Conservation (phyloP, 53 echinoderm and acorn worm species). For the Pentamera pediparva region DNA sequence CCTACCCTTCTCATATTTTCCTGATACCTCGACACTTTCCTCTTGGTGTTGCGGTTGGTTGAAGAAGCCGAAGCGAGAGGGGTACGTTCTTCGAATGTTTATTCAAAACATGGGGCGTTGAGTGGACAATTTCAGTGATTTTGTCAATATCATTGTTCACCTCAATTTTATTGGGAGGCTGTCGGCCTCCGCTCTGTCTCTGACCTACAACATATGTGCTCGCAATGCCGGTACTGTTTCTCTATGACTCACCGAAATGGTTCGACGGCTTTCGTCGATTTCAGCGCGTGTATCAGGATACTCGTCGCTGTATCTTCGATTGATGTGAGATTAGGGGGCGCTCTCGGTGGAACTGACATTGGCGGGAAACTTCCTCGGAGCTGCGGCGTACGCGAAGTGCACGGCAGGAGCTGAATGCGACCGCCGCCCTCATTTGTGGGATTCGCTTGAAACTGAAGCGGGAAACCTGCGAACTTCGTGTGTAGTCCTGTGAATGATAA, state of each 20-base stretch:
- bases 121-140: no score
- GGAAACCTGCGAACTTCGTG: constrained; percentile 3
- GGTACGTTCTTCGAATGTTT: no score
- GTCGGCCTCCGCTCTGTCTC: no score
- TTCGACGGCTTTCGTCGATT: constrained; percentile 73
- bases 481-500: constrained; percentile 7
- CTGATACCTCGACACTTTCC: no score
- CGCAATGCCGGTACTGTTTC: no score
- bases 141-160: no score
- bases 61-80: no score
- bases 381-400: constrained; percentile 53
- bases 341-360: constrained; percentile 29
- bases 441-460: constrained; percentile 6
- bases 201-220: no score
- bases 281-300: constrained; percentile 67
- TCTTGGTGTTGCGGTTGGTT: no score
- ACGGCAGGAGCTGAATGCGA: constrained; percentile 53
- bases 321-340: constrained; percentile 36
- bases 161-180: no score
- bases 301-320: constrained; percentile 86
- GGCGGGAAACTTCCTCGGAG: constrained; percentile 55
- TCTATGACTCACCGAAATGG: constrained; percentile 69
- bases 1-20: no score
- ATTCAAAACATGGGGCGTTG: no score
- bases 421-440: constrained; percentile 24